phyloP scores from a whole-genome alignment of 2,888 invertebrate genomes.

The Lacanobia oleracea region DNA sequence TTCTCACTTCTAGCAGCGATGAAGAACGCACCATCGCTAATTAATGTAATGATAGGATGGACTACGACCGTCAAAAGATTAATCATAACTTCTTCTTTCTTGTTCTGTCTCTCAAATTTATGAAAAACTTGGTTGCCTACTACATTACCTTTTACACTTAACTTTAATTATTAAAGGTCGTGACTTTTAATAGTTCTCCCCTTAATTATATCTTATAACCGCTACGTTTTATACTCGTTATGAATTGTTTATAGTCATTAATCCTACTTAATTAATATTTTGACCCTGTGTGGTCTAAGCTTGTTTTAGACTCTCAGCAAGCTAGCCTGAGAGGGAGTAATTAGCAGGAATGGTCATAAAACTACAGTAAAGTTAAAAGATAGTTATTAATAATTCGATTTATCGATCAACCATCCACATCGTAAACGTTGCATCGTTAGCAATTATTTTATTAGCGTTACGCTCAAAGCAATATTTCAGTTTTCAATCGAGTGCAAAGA shows the following conservation, averaged over 20 bases:
- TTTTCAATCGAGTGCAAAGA: neutral
- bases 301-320: neutral
- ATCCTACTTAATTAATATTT: constrained; percentile 30
- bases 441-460: neutral
- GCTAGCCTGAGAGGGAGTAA: neutral
- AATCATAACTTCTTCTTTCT: neutral
- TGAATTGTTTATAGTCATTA: constrained; percentile 20
- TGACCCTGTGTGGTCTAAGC: constrained; percentile 15
- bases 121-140: neutral
- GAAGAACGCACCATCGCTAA: neutral
- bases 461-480: neutral
- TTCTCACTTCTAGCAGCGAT: neutral
- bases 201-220: constrained; percentile 17
- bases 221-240: constrained; percentile 1
- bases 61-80: neutral
- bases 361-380: neutral
- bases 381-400: constrained; percentile 4
- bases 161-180: neutral
- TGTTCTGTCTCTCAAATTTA: neutral
- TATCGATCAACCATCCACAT: constrained; percentile 5
- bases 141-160: neutral
- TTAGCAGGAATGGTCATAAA: constrained; percentile 35
- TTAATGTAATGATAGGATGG: neutral
- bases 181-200: constrained; percentile 1
- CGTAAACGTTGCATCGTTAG: neutral